Evolutionary conservation across 37 sponge, comb jelly and placozoan genomes (phyloP), one percentile per base, ranked within the genome.

Genomic region (Beroe forskalii): DNA sequence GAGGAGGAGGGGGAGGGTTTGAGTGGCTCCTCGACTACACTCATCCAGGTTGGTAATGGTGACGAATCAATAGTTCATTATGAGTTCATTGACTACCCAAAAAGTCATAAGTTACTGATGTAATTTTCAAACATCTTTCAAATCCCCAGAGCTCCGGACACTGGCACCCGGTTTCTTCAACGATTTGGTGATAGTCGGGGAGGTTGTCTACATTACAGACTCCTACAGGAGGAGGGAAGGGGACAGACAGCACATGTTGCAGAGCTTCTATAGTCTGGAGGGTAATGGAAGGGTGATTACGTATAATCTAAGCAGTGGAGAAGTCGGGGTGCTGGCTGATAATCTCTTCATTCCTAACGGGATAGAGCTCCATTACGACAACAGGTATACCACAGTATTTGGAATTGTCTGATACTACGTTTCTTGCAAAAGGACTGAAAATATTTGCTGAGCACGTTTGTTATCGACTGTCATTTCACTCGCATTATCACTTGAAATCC

Each of bases 121-220:
- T n/a, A n/a, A n/a, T n/a, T n/a, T n/a, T n/a, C n/a, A n/a, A n/a
- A n/a, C n/a, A n/a, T n/a, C n/a, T n/a, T n/a, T n/a, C n/a, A n/a
- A n/a, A n/a, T n/a, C n/a, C 12, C 55, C 55, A 48, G 55, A 48
- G 6, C 6, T 48, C 55, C 55, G 12, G 12, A 48, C 55, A 17
- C 24, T 63, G 17, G 36, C 72, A 69, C 40, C 86, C 1, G 86
- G 86, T n/a, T 80, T 80, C 55, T 44, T 80, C 55, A 80, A 80
- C 48, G 86, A 80, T 24, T 24, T 80, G 44, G 44, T 80, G n/a
- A 30, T 80, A 1, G 27, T 38, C 4, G 48, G 19, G 27, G 86
- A 80, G 9, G 35, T 43, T 32, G 40, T 44, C 25, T 80, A 80
- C 86, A 33, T 80, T 12, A 80, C 86, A 24, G 86, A 80, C 55